A percentile compares a stretch with the other conserved stretches of the same genome.
Evolutionary conservation across 2,797 vertebrate genomes (phyloP).

Genomic region (Myotis vivesi): DNA sequence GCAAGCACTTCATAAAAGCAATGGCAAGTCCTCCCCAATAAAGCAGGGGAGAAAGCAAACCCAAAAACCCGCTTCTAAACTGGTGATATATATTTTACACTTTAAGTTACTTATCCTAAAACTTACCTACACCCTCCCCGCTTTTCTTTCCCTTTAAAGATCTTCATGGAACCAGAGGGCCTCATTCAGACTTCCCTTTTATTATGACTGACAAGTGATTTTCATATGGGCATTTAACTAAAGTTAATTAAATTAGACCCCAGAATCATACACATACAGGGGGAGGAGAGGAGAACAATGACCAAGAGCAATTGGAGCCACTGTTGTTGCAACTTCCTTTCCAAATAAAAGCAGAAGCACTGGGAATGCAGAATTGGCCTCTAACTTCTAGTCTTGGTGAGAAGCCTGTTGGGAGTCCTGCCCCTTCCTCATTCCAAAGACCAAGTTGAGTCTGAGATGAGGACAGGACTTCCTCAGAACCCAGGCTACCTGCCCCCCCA

Average conservation of each 20-base stretch:
- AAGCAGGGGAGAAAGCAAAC: conserved; percentile 79
- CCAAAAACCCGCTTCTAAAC: conserved; percentile 71
- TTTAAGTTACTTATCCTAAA: background rate
- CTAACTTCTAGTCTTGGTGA: conserved; percentile 39
- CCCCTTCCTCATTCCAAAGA: conserved; percentile 22
- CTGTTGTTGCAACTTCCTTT: conserved; percentile 58
- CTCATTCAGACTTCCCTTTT: conserved; percentile 65
- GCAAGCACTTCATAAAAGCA: conserved; percentile 69
- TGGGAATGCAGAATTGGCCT: conserved; percentile 51
- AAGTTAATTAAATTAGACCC: conserved; percentile 55
- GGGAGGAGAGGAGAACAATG: conserved; percentile 26
- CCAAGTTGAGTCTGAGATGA: conserved; percentile 11
- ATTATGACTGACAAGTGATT: conserved; percentile 56
- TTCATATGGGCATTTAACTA: conserved; percentile 58
- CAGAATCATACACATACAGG: background rate
- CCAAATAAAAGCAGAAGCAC: conserved; percentile 66
- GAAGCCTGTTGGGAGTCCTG: background rate
- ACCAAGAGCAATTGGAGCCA: background rate
- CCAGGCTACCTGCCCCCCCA: background rate
- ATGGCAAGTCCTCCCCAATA: conserved; percentile 66
- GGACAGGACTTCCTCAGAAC: background rate
- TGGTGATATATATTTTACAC: conserved; percentile 66
- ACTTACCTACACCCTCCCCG: background rate
- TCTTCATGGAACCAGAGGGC: conserved; percentile 60
- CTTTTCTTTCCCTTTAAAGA: conserved; percentile 56